Conservation (phyloP, 2,113 vertebrate species). For the Anser cygnoides region DNA sequence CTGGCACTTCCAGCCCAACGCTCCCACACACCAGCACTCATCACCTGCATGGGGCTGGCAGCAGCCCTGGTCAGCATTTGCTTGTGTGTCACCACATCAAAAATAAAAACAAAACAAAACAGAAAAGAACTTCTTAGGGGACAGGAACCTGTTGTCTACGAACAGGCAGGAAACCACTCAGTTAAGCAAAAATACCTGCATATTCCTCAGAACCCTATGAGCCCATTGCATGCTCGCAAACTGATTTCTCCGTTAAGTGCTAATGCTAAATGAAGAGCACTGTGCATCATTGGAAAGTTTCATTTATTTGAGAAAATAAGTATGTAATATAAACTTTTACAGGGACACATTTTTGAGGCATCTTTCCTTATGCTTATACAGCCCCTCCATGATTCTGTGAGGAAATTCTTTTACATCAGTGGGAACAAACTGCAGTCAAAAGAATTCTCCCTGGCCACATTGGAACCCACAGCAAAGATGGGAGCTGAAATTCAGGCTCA, state of each 20-base stretch:
- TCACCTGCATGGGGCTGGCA: not conserved
- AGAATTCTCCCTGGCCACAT: not conserved
- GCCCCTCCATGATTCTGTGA: not conserved
- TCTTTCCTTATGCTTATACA: not conserved
- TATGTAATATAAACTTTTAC: not conserved
- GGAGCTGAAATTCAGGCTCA: not conserved
- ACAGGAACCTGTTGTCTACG: not conserved
- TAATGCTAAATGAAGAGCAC: not conserved
- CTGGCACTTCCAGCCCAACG: not conserved
- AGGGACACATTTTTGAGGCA: not conserved
- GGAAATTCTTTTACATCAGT: not conserved
- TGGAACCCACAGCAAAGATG: not conserved
- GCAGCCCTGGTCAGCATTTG: not conserved
- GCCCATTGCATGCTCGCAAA: not conserved
- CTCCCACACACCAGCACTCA: not conserved
- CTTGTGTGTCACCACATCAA: not conserved
- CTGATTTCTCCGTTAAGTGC: not conserved
- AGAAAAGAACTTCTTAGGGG: not conserved
- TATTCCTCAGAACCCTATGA: rapidly evolving
- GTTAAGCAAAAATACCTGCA: not conserved
- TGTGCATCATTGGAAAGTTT: not conserved
- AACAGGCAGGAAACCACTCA: not conserved
- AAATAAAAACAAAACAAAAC: not conserved
- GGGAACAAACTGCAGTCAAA: not conserved
- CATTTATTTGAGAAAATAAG: not conserved